Percentiles rank a stretch among this genome's conserved stretches.
Conservation (phyloP, 1,140 invertebrate genomes). For the Heliconius hewitsoni region DNA sequence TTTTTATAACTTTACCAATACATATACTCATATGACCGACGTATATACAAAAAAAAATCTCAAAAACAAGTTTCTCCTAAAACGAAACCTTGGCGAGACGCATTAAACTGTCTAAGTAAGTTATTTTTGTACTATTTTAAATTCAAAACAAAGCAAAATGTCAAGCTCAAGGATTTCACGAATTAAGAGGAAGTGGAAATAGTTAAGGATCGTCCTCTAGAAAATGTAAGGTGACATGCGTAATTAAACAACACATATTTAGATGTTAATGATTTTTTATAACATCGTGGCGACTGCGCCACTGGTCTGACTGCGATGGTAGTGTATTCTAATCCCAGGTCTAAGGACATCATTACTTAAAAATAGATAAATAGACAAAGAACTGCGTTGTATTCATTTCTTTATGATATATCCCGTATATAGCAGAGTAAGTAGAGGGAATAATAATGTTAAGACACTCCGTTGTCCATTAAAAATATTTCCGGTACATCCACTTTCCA, state of each 20-base stretch:
- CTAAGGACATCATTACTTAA: too few relatives aligned
- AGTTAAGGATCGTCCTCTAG: background rate
- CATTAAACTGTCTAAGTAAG: conserved; percentile 33
- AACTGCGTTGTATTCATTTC: too few relatives aligned
- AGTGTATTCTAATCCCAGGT: background rate
- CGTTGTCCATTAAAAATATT: too few relatives aligned
- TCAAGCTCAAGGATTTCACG: conserved; percentile 37
- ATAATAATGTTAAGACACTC: too few relatives aligned
- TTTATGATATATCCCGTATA: too few relatives aligned
- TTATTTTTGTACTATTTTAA: conserved; percentile 38
- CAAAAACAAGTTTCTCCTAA: conserved; percentile 19
- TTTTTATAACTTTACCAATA: background rate
- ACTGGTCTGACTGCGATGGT: background rate
- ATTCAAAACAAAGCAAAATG: conserved; percentile 27
- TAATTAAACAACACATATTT: background rate
- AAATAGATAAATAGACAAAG: too few relatives aligned
- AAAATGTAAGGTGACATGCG: background rate
- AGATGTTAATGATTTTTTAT: background rate
- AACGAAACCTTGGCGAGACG: conserved; percentile 33
- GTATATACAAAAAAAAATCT: background rate
- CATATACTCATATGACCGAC: background rate
- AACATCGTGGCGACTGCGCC: background rate
- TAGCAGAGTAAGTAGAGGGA: too few relatives aligned
- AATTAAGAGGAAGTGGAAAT: conserved; percentile 6
- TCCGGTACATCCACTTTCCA: too few relatives aligned